Evolutionary conservation across 2,113 vertebrate genomes (phyloP).

Genomic region (Cavia aperea): DNA sequence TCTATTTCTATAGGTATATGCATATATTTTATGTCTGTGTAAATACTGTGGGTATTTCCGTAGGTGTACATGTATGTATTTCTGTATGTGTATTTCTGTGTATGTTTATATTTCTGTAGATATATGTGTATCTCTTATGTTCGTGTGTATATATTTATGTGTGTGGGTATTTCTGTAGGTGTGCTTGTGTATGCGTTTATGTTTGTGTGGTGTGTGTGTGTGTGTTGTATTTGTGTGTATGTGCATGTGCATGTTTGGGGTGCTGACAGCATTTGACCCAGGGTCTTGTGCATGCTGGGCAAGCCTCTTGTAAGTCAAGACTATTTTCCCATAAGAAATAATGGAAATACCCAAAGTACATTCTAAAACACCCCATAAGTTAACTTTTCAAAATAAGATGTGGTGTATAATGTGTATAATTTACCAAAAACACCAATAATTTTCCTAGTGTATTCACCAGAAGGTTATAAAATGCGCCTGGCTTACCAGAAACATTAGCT

Average conservation of each 20-base stretch:
- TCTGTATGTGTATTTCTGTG: not conserved
- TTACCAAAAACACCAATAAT: too few relatives aligned
- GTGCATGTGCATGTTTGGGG: not conserved
- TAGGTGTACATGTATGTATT: not conserved
- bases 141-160: not conserved
- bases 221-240: not conserved
- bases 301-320: not conserved
- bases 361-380: not conserved
- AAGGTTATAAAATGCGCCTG: too few relatives aligned
- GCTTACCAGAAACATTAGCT: too few relatives aligned
- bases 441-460: too few relatives aligned
- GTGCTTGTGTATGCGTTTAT: not conserved
- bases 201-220: accelerated
- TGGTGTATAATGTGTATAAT: too few relatives aligned
- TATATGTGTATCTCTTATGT: not conserved
- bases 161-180: not conserved
- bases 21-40: not conserved
- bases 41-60: not conserved
- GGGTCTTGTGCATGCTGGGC: not conserved
- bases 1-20: too few relatives aligned
- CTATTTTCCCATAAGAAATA: not conserved
- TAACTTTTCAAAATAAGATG: not conserved
- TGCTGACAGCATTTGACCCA: not conserved
- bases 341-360: not conserved
- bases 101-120: not conserved